These are phyloP conservation scores for Lepidurus apus DNA, from an alignment of 1,140 invertebrate genomes.

Conservation along the genomic window DNA sequence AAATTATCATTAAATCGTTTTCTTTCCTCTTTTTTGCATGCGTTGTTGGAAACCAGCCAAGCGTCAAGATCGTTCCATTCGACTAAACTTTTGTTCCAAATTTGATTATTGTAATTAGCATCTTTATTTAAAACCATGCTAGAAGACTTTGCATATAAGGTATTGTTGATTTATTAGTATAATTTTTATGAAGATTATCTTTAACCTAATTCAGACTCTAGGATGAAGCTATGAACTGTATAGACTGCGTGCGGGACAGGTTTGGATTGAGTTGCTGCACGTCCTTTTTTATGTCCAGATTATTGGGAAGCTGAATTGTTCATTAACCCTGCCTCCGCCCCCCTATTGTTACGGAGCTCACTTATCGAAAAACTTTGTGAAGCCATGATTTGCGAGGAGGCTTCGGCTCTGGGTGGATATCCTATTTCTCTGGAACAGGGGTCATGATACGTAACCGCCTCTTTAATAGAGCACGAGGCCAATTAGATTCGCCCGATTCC, in stretches of 20 bases:
- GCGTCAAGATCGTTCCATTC: too few relatives aligned
- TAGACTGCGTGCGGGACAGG: background rate
- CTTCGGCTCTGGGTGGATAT: background rate
- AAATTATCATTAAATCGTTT: too few relatives aligned
- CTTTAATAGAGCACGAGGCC: background rate
- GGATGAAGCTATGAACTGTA: too few relatives aligned
- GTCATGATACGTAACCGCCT: slow-evolving; percentile 8
- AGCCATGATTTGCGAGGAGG: slow-evolving; percentile 1
- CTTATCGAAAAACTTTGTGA: background rate
- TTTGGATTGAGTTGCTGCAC: slow-evolving; percentile 3
- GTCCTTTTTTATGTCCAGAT: background rate
- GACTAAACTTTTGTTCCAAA: too few relatives aligned
- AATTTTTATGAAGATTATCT: too few relatives aligned
- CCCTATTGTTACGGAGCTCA: background rate
- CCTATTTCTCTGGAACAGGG: background rate
- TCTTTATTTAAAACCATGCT: too few relatives aligned
- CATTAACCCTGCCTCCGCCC: background rate
- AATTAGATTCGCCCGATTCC: background rate
- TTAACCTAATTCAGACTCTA: too few relatives aligned
- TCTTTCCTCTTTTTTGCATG: too few relatives aligned
- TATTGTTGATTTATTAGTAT: too few relatives aligned
- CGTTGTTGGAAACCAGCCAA: too few relatives aligned
- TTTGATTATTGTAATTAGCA: too few relatives aligned
- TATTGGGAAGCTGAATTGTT: background rate
- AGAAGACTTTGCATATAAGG: too few relatives aligned